Percentiles rank a stretch among this genome's conserved stretches.
Evolutionary conservation across 2,113 vertebrate species (phyloP).

Genomic region (Ceyx cyanopectus): DNA sequence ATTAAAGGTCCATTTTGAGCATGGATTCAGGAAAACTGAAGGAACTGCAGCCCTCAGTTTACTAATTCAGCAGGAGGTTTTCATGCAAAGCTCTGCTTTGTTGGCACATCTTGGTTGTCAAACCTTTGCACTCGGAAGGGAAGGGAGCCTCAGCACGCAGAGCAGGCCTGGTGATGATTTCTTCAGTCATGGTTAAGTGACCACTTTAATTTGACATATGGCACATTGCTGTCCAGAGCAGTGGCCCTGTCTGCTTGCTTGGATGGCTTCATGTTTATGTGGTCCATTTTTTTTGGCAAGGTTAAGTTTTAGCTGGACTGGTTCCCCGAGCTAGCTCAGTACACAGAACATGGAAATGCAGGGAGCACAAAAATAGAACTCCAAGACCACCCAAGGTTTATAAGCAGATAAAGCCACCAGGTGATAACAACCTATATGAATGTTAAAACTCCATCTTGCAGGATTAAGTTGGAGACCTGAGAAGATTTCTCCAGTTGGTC

Average conservation of each 20-base stretch:
- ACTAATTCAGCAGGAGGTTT: rapidly evolving
- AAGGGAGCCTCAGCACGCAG: not conserved
- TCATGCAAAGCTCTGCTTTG: not conserved
- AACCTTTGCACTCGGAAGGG: not conserved
- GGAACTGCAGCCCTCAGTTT: rapidly evolving
- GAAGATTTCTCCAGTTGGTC: not conserved
- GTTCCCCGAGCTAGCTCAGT: not conserved
- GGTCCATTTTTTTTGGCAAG: not conserved
- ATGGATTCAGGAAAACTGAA: rapidly evolving
- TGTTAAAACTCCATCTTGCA: not conserved
- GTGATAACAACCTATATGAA: rapidly evolving
- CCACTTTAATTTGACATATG: not conserved
- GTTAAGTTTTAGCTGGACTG: not conserved
- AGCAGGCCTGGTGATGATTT: not conserved
- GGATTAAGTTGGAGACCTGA: not conserved
- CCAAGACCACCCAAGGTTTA: not conserved
- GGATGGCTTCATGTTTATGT: not conserved
- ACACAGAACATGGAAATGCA: not conserved
- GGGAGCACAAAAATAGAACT: not conserved
- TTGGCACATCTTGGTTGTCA: not conserved
- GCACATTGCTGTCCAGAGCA: conserved; percentile 26
- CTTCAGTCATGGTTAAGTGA: not conserved
- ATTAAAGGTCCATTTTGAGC: not conserved
- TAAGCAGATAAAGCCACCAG: not conserved
- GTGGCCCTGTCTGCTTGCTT: not conserved